Evolutionary conservation across 2,113 vertebrate genomes (phyloP).

Genomic region (Brachyhypopomus gauderio): DNA sequence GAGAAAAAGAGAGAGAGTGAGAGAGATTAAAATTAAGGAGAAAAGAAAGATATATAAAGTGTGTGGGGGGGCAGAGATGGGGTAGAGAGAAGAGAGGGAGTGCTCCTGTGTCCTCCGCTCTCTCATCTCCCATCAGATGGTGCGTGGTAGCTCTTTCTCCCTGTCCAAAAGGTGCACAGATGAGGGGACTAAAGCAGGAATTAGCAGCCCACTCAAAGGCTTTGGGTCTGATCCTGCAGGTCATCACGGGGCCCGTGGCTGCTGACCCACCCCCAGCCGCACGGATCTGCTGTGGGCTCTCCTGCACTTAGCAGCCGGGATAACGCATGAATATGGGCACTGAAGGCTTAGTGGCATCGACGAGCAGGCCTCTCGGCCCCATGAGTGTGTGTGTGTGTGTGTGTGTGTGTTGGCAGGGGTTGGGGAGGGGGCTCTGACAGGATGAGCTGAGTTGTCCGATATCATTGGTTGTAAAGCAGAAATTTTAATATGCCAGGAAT

Average conservation of each 20-base stretch:
- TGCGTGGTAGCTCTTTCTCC: conserved; percentile 46
- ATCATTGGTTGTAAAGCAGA: too few species aligned
- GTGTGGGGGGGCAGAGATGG: background rate
- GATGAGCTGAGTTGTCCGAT: background rate
- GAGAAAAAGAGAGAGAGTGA: background rate
- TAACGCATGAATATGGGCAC: conserved; percentile 54
- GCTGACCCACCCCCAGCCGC: conserved; percentile 66
- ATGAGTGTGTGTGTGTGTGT: too few species aligned
- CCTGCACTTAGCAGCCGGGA: conserved; percentile 59
- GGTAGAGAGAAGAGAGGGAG: conserved; percentile 1
- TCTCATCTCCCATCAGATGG: conserved; percentile 43
- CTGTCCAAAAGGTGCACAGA: conserved; percentile 63
- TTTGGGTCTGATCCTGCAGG: conserved; percentile 76
- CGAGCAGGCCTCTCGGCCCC: conserved; percentile 2
- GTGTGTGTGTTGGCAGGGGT: too few species aligned
- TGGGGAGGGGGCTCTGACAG: too few species aligned
- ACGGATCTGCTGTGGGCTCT: conserved; percentile 45
- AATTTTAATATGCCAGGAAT: too few species aligned
- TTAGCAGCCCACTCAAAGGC: conserved; percentile 77
- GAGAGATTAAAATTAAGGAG: conserved; percentile 10
- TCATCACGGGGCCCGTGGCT: conserved; percentile 64
- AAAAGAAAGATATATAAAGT: conserved; percentile 6
- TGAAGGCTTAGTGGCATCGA: background rate
- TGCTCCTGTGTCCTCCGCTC: background rate
- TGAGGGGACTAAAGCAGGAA: conserved; percentile 73